Evolutionary conservation across 64 coral and sea anemone species (phyloP), one percentile per base, ranked within the genome.

Genomic region (Stichodactyla helianthus): DNA sequence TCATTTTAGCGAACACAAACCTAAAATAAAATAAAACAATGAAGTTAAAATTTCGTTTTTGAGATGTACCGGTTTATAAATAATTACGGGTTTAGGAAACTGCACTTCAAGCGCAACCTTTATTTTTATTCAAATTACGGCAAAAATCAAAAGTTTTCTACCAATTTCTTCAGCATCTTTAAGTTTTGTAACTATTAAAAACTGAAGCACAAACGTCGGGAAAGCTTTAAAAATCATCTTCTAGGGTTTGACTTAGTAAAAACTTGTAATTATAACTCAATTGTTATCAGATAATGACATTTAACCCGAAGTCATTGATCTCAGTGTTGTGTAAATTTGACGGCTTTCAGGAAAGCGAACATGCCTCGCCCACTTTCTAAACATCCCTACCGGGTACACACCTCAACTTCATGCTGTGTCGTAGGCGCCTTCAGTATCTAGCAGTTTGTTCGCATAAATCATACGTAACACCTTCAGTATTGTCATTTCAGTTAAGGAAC

Each of bases 201-300:
- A 44, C 35, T 44, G 35, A 44, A 44, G 35, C 35, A 44, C 35
- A 44, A 44, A 44, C 35, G 35, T 44, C 35, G 35, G 35, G 35
- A 44, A 44, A 44, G 4, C 35, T 44, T 44, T 44, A 44, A 44
- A 44, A 44, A 44, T 44, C 35, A 3, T 44, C 35, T 44, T 44
- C 35, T 44, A 44, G 0, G 35, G 35, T 44, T 44, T 44, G 35
- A 44, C 35, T 44, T 18, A 65, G 22, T n/a, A 6, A 65, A n/a
- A 74, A 74, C 68, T 74, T 74, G 68, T 23, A 74, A 74, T 74
- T 7, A 31, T 10, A 31, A 74, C 12, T 74, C 68, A 31, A 74
- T 28, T 74, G 68, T 74, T 74, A 27, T 74, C n/a, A 74, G 25
- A 74, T 31, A 74, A 27, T 74, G 68, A 74, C 68, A 74, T 74